phyloP scores from a whole-genome alignment of 2,113 vertebrate species.

The Brachypodius melanocephalos region DNA sequence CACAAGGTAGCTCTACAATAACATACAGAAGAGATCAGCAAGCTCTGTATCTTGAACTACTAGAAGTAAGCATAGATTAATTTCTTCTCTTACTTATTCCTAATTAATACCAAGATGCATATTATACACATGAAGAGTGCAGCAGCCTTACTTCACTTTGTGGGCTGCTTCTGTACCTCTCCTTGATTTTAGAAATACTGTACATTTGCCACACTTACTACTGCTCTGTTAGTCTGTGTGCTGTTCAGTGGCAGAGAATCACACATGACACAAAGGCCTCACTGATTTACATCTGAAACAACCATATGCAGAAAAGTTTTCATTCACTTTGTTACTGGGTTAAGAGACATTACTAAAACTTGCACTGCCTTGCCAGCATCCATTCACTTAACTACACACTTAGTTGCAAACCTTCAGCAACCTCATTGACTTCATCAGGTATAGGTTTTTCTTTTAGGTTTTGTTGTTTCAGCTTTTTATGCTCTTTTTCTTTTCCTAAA shows the following conservation, averaged over 20 bases:
- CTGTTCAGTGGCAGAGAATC: not conserved
- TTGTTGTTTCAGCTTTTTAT: not conserved
- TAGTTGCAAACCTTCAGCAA: not conserved
- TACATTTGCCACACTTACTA: not conserved
- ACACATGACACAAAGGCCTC: not conserved
- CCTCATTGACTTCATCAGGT: not conserved
- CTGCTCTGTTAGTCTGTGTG: not conserved
- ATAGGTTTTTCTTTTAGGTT: not conserved
- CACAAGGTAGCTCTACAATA: not conserved
- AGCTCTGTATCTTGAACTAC: not conserved
- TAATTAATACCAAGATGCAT: not conserved
- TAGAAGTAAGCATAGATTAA: not conserved
- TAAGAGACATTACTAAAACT: not conserved
- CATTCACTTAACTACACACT: not conserved
- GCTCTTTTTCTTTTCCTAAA: not conserved
- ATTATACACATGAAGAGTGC: not conserved
- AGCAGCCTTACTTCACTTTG: not conserved
- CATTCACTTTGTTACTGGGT: not conserved
- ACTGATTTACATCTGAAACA: not conserved
- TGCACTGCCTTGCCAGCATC: not conserved
- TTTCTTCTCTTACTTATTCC: not conserved
- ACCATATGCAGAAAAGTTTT: not conserved
- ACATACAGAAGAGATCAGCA: not conserved
- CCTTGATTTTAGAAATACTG: not conserved
- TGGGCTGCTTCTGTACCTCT: not conserved